Base-by-base conservation (phyloP, 2,113 vertebrate species). In the Myiopsitta monachus region DNA sequence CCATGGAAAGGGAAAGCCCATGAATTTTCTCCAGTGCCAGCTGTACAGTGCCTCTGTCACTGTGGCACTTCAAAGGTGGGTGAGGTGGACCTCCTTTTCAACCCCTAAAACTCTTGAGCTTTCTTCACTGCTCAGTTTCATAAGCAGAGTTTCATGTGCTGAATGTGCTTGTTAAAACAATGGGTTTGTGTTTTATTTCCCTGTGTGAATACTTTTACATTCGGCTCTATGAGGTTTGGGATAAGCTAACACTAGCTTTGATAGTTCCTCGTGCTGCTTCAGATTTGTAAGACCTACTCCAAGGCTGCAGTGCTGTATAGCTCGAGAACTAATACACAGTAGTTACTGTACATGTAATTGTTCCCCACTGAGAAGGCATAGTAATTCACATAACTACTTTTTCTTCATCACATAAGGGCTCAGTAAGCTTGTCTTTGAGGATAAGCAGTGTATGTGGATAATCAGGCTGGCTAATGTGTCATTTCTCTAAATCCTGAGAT, bases 121-220 rank as follows among this genome's bases (percentile, higher is more conserved):
- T 89, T 49, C 33, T 70, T 86, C 47, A 10, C 23, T 15, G 6
- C 22, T 67, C 23, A 21, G 24, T 33, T 57, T 83, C 30, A 23
- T 36, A 14, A 62, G 64, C 33, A n/a, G 31, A 47, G 17, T 89
- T 75, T 92, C 31, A 26, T 12, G 16, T 57, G n/a, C 72, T 82
- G 51, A 47, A 31, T 73, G 31, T 22, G n/a, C 38, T 67, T 81
- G 14, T 67, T 91, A 23, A 84, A 87, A 39, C 36, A 51, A 10
- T n/a, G 31, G 10, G 0, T 41, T 39, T 57, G 14, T 57, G 46
- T 47, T 94, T 87, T 9, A 17, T 74, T 74, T 88, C 33, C n/a
- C 14, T 1, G 0, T 24, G 12, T 74, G 46, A 9, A 47, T 55
- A 18, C 24, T 73, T 64, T 15, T 44, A n/a, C 0, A 0, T 81